These are phyloP conservation scores for Bombus cullumanus DNA, from an alignment of 1,140 invertebrate genomes.

Conservation along the genomic window DNA sequence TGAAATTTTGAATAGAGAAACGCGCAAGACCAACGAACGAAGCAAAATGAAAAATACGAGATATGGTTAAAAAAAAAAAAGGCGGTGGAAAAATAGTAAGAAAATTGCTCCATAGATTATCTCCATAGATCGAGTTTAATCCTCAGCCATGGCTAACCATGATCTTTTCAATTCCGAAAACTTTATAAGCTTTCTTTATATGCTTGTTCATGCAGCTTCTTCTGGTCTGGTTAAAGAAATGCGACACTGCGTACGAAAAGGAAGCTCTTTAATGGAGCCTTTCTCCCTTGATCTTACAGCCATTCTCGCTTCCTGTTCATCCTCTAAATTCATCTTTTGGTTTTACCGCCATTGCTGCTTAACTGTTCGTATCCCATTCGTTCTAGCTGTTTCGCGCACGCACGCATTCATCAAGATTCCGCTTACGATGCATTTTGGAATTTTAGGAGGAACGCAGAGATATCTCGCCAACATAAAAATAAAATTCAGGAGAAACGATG, in stretches of 20 bases:
- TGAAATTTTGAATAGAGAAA: too few relatives aligned
- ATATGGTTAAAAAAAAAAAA: too few relatives aligned
- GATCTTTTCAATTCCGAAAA: conserved; percentile 38
- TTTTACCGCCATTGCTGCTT: conserved; percentile 36
- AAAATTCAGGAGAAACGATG: background rate
- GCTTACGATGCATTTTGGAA: background rate
- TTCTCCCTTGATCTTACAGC: conserved; percentile 40
- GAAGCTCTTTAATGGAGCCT: conserved; percentile 47
- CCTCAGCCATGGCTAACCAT: too few relatives aligned
- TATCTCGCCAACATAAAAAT: background rate
- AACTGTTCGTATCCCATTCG: conserved; percentile 58
- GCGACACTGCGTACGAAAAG: conserved; percentile 33
- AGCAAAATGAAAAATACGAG: too few relatives aligned
- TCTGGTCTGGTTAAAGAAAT: background rate
- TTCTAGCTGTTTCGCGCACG: conserved; percentile 50
- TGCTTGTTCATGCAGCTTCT: conserved; percentile 7
- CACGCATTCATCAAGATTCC: background rate
- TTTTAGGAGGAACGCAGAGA: background rate
- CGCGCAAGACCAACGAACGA: too few relatives aligned
- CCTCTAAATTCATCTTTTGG: conserved; percentile 38
- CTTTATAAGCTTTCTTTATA: conserved; percentile 43
- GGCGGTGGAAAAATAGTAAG: too few relatives aligned
- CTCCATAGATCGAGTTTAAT: too few relatives aligned
- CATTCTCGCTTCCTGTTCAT: conserved; percentile 49
- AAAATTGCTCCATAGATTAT: too few relatives aligned